phyloP scores from a whole-genome alignment of 2,113 vertebrate genomes.

The Sterrhoptilus dennistouni region DNA sequence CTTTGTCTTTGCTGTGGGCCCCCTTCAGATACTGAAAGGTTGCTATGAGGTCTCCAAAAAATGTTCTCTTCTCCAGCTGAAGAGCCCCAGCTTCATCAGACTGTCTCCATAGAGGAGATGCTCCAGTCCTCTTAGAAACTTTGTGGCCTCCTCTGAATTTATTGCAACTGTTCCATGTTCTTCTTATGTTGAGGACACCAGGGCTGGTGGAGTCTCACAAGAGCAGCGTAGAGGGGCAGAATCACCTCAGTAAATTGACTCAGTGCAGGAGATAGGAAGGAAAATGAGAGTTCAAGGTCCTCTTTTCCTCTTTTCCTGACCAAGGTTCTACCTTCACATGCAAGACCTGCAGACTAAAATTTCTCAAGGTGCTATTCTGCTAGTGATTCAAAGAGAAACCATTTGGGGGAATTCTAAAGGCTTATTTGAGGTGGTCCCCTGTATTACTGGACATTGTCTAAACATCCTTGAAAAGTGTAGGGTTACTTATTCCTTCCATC shows the following conservation, averaged over 20 bases:
- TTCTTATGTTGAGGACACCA: not conserved
- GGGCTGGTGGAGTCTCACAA: not conserved
- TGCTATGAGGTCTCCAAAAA: not conserved
- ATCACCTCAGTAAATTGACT: not conserved
- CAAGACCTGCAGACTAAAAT: not conserved
- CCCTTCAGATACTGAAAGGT: not conserved
- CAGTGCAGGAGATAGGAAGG: not conserved
- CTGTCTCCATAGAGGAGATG: not conserved
- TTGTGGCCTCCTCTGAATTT: not conserved
- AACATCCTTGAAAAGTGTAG: not conserved
- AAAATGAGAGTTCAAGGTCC: not conserved
- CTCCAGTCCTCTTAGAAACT: not conserved
- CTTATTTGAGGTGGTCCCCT: not conserved
- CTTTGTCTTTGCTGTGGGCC: not conserved
- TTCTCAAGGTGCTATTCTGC: not conserved
- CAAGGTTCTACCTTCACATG: not conserved
- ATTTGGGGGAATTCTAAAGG: not conserved
- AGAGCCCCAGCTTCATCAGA: not conserved
- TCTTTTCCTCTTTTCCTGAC: not conserved
- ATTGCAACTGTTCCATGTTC: not conserved
- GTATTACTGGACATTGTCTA: not conserved
- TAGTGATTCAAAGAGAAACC: not conserved
- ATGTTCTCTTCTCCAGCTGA: not conserved
- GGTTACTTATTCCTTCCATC: not conserved
- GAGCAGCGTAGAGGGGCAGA: not conserved